Conservation (phyloP, 2,797 vertebrate genomes). For the Trachops cirrhosus region DNA sequence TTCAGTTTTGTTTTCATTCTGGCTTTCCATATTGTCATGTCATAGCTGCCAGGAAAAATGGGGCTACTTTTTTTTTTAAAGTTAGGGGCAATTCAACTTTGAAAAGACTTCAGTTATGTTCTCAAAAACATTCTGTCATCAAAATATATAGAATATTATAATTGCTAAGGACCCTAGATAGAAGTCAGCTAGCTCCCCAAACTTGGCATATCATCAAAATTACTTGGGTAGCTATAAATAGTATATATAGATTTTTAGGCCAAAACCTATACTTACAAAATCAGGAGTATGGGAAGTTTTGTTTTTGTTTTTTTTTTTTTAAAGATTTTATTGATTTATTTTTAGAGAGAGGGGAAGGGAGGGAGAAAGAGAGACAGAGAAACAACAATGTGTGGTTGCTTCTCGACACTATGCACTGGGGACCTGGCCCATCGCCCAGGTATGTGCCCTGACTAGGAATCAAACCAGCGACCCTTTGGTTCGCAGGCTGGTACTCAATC, state of each 20-base stretch:
- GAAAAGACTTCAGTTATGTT: neutral
- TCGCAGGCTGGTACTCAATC: too few species aligned
- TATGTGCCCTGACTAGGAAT: too few species aligned
- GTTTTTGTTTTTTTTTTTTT: too few species aligned
- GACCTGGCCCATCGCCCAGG: too few species aligned
- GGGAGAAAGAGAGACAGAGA: too few species aligned
- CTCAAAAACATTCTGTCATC: neutral
- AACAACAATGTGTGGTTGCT: too few species aligned
- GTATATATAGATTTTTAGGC: neutral
- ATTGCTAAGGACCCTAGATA: neutral
- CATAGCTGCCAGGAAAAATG: slow-evolving; percentile 6
- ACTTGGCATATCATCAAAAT: neutral
- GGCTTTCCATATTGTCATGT: neutral
- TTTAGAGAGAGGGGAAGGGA: too few species aligned
- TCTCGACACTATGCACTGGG: too few species aligned
- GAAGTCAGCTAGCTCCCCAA: neutral
- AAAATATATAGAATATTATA: neutral
- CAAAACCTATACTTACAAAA: neutral
- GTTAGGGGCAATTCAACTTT: neutral
- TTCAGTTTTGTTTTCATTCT: neutral
- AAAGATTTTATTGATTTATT: too few species aligned
- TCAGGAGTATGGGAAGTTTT: neutral
- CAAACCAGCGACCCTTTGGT: too few species aligned
- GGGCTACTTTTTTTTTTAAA: neutral
- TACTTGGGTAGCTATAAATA: neutral